These are phyloP conservation scores for Sus cebifrons DNA, from an alignment of 2,797 vertebrate species.

Conservation along the genomic window DNA sequence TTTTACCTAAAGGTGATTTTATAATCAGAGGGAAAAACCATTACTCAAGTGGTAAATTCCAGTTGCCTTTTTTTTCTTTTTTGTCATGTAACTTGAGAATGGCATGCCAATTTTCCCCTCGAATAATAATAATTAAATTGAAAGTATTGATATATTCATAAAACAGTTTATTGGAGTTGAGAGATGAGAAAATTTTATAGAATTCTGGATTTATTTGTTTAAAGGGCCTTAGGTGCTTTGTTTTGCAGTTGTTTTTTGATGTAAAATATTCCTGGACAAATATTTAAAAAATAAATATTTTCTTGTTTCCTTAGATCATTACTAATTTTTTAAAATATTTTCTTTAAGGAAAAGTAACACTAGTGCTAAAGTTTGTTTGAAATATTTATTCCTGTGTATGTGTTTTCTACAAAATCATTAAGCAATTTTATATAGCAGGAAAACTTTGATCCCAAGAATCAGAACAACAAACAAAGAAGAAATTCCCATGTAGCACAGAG, in stretches of 20 bases:
- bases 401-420: background rate
- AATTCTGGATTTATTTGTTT: background rate
- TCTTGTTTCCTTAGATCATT: background rate
- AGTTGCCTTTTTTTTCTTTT: background rate
- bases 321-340: slow-evolving; percentile 14
- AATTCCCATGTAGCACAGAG: too few species aligned
- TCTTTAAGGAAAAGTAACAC: background rate
- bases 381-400: background rate
- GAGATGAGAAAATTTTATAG: background rate
- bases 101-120: background rate
- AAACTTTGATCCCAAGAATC: slow-evolving; percentile 53
- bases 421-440: slow-evolving; percentile 27
- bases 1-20: slow-evolving; percentile 49
- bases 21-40: background rate
- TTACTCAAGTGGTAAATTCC: background rate
- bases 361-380: background rate
- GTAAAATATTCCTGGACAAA: background rate
- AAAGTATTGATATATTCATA: background rate
- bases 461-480: background rate
- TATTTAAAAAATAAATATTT: background rate
- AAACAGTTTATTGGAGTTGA: background rate
- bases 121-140: background rate
- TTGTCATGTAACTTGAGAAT: background rate
- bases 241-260: slow-evolving; percentile 2
- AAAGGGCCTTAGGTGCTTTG: background rate